phyloP scores from a whole-genome alignment of 2,888 invertebrate species.

The Epinotia bilunana region DNA sequence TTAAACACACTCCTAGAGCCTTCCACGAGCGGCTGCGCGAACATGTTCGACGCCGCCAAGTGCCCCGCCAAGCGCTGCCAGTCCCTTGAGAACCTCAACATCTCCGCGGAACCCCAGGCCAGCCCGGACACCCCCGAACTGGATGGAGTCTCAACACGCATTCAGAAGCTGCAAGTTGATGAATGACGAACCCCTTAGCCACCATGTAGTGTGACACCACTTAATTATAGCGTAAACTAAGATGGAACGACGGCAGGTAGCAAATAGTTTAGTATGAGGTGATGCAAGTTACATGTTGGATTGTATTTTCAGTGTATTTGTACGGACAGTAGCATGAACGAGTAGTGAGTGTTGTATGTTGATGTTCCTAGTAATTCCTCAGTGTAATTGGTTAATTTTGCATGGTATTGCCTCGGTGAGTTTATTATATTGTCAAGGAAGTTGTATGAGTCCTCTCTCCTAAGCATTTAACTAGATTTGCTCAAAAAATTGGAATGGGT shows the following conservation, averaged over 20 bases:
- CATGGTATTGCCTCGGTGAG: slow-evolving; percentile 44
- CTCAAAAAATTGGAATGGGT: slow-evolving; percentile 65
- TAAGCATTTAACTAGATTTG: slow-evolving; percentile 62
- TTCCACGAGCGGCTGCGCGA: slow-evolving; percentile 70
- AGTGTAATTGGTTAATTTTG: slow-evolving; percentile 57
- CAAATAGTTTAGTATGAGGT: slow-evolving; percentile 60
- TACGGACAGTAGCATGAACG: slow-evolving; percentile 60
- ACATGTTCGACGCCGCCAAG: slow-evolving; percentile 61
- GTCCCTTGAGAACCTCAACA: slow-evolving; percentile 85
- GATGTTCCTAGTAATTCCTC: slow-evolving; percentile 70
- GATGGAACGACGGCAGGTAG: slow-evolving; percentile 55
- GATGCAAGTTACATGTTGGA: slow-evolving; percentile 62
- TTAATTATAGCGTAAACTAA: slow-evolving; percentile 50
- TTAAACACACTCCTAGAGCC: slow-evolving; percentile 72
- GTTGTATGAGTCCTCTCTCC: slow-evolving; percentile 51
- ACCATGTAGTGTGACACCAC: slow-evolving; percentile 35
- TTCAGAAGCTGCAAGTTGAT: slow-evolving; percentile 86
- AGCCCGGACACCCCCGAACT: slow-evolving; percentile 79
- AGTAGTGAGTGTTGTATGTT: slow-evolving; percentile 62
- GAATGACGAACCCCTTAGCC: slow-evolving; percentile 71
- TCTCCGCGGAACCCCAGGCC: slow-evolving; percentile 69
- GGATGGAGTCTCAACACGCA: slow-evolving; percentile 86
- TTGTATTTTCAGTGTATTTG: slow-evolving; percentile 72
- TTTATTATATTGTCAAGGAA: slow-evolving; percentile 46
- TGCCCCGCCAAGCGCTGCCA: slow-evolving; percentile 84